Evolutionary conservation across 2,797 vertebrate species (phyloP).

Genomic region (Rousettus madagascariensis): DNA sequence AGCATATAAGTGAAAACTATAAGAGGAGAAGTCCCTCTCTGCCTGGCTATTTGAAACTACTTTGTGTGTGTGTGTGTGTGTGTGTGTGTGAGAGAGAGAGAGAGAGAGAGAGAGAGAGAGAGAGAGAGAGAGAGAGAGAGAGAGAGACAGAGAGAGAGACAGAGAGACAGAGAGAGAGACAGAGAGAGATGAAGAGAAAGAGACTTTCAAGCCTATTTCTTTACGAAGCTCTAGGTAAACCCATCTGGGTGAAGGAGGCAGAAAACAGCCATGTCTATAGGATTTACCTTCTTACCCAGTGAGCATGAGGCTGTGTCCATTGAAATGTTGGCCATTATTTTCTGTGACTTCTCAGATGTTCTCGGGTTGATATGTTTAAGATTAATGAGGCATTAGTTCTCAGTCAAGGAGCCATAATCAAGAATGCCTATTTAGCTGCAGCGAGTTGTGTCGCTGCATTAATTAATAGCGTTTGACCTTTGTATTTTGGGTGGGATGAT

Average conservation of each 20-base stretch:
- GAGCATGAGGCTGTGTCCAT: constrained; percentile 21
- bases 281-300: constrained; percentile 14
- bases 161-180: neutral
- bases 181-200: neutral
- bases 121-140: neutral
- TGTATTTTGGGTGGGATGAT: constrained; percentile 77
- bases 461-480: constrained; percentile 83
- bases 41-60: neutral
- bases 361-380: constrained; percentile 74
- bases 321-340: constrained; percentile 75
- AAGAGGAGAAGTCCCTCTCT: neutral
- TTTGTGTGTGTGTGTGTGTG: neutral
- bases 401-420: constrained; percentile 80
- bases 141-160: too few species aligned
- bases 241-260: neutral
- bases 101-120: too few species aligned
- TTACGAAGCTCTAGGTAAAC: neutral
- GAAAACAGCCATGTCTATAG: neutral
- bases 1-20: neutral
- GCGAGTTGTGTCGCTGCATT: constrained; percentile 73
- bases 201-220: neutral
- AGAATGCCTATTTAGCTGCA: constrained; percentile 76
- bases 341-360: constrained; percentile 75
- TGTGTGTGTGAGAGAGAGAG: neutral
- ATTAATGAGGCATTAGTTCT: constrained; percentile 83